phyloP scores from a whole-genome alignment of 2,888 invertebrate genomes.

The Conomelus anceps region DNA sequence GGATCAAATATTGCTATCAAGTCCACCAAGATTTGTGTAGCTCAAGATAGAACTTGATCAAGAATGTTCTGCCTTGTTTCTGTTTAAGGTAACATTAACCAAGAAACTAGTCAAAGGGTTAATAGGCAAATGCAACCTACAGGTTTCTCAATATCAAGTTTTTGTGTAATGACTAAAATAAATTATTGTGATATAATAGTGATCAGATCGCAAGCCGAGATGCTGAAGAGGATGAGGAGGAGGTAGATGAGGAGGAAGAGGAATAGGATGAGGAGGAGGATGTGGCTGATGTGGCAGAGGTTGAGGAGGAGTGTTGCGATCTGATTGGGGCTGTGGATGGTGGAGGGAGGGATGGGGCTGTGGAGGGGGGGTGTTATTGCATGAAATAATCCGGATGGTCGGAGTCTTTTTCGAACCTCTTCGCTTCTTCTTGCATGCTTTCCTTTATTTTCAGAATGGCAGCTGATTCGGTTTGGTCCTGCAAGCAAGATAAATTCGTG shows the following conservation, averaged over 20 bases:
- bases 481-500: conserved; percentile 40
- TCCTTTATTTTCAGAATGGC: conserved; percentile 99
- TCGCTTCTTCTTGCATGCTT: conserved; percentile 99
- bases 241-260: neutral
- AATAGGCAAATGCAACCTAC: neutral
- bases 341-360: neutral
- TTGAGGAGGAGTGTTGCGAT: neutral
- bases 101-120: neutral
- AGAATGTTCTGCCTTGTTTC: neutral
- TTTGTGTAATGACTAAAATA: neutral
- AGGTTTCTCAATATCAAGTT: neutral
- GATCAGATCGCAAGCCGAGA: neutral
- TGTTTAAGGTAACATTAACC: neutral
- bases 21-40: neutral
- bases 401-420: conserved; percentile 96
- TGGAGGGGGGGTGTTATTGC: conserved; percentile 59
- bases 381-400: conserved; percentile 96
- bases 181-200: neutral
- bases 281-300: neutral
- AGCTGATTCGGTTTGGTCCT: conserved; percentile 95
- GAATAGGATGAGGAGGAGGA: conserved; percentile 5
- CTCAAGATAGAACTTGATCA: neutral
- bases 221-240: conserved; percentile 10
- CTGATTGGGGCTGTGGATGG: neutral
- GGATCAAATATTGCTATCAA: neutral